A percentile compares a stretch with the other conserved stretches of the same genome.
Evolutionary conservation across 2,113 vertebrate genomes (phyloP).

Genomic region (Merops nubicus): DNA sequence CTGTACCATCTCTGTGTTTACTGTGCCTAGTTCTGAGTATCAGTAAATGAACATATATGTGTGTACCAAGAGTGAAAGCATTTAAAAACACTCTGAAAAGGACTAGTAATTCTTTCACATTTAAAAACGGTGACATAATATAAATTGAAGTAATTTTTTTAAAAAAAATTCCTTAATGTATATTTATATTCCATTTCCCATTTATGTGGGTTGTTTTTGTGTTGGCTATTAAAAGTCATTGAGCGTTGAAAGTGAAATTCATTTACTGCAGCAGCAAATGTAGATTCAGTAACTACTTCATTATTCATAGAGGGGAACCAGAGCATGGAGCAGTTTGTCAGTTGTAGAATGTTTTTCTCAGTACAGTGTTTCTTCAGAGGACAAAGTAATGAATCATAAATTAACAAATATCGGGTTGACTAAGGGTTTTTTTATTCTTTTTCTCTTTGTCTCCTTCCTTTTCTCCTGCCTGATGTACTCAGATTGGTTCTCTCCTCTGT

Average conservation of each 20-base stretch:
- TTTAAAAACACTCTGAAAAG: background rate
- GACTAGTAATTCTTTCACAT: background rate
- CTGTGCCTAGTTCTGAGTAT: background rate
- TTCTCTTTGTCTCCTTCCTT: background rate
- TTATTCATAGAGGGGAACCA: conserved; percentile 52
- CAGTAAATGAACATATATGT: background rate
- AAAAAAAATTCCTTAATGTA: background rate
- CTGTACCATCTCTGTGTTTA: background rate
- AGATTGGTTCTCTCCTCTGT: conserved; percentile 96
- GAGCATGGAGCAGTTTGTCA: conserved; percentile 45
- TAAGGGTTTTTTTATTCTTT: background rate
- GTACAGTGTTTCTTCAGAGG: conserved; percentile 1
- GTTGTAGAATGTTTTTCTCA: conserved; percentile 42
- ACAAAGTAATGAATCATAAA: conserved; percentile 36
- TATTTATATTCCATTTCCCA: background rate
- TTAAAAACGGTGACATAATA: background rate
- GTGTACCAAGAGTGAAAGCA: background rate
- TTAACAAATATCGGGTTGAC: conserved; percentile 23
- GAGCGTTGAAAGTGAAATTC: conserved; percentile 37
- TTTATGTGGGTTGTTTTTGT: background rate
- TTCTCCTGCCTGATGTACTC: background rate
- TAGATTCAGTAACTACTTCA: conserved; percentile 42
- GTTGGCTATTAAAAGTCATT: conserved; percentile 5
- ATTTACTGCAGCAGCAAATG: conserved; percentile 49
- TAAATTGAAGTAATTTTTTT: background rate